Conservation (phyloP, 2,797 vertebrate genomes). For the Myiothlypis coronata region DNA sequence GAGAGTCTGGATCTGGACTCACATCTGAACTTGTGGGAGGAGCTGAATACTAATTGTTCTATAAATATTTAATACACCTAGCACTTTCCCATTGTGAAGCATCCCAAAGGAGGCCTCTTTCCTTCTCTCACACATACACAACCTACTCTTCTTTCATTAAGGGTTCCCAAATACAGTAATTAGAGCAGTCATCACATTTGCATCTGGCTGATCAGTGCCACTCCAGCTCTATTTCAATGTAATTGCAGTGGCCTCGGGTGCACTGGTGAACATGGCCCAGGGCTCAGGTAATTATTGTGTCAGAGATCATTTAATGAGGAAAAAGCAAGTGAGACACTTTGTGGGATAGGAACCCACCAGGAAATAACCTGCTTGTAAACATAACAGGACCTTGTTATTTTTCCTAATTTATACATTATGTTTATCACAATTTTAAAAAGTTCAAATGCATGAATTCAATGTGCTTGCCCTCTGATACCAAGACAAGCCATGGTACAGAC, state of each 20-base stretch:
- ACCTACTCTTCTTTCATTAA: conserved; percentile 3
- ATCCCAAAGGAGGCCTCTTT: background rate
- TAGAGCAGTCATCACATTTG: background rate
- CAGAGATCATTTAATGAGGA: background rate
- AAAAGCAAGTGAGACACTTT: background rate
- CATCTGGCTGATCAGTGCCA: background rate
- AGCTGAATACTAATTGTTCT: conserved; percentile 5
- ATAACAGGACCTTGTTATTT: background rate
- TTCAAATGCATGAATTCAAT: background rate
- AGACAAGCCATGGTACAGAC: background rate
- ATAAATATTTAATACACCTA: conserved; percentile 36
- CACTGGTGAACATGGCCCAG: background rate
- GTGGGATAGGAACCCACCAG: background rate
- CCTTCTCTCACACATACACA: background rate
- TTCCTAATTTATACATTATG: background rate
- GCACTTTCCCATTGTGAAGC: background rate
- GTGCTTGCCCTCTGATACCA: background rate
- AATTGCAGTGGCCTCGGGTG: background rate
- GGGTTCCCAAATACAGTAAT: background rate
- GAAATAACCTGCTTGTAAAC: background rate
- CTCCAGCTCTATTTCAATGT: background rate
- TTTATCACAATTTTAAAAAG: background rate
- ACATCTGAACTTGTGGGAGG: background rate
- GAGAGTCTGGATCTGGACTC: background rate
- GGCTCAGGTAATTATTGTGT: background rate